These are phyloP conservation scores for Mythimna impura DNA, from an alignment of 2,888 invertebrate genomes.

Conservation along the genomic window DNA sequence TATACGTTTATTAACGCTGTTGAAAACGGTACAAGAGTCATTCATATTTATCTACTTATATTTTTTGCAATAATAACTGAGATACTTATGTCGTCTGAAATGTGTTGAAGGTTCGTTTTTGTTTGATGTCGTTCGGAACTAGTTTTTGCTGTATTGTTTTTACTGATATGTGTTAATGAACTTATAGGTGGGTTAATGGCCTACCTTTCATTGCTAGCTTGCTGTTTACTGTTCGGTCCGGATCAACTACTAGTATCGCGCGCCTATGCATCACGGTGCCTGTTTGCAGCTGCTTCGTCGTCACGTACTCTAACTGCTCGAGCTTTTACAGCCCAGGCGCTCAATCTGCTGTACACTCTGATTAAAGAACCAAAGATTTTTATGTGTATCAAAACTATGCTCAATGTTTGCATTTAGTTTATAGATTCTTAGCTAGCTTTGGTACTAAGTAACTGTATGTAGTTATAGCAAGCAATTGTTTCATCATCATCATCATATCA, in stretches of 20 bases:
- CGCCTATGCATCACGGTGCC: too few species aligned
- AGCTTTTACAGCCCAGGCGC: too few species aligned
- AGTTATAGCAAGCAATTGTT: too few species aligned
- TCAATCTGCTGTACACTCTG: too few species aligned
- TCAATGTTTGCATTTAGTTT: too few species aligned
- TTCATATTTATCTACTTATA: not conserved
- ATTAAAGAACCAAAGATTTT: too few species aligned
- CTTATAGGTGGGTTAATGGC: conserved; percentile 35
- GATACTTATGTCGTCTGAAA: conserved; percentile 48
- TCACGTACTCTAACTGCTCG: too few species aligned
- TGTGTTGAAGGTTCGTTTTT: conserved; percentile 47
- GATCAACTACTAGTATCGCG: not conserved
- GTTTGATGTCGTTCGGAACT: conserved; percentile 40
- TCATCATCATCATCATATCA: too few species aligned
- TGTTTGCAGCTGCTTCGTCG: too few species aligned
- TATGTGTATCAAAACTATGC: too few species aligned
- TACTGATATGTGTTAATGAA: conserved; percentile 49
- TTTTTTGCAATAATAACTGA: conserved; percentile 51
- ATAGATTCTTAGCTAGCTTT: too few species aligned
- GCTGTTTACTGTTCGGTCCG: not conserved
- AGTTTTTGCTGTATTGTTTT: conserved; percentile 49
- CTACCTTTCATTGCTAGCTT: conserved; percentile 7
- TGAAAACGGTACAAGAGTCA: conserved; percentile 25
- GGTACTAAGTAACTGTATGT: too few species aligned
- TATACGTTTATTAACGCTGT: not conserved